Conservation (phyloP, 2,113 vertebrate species). For the Mionectes macconnelli region DNA sequence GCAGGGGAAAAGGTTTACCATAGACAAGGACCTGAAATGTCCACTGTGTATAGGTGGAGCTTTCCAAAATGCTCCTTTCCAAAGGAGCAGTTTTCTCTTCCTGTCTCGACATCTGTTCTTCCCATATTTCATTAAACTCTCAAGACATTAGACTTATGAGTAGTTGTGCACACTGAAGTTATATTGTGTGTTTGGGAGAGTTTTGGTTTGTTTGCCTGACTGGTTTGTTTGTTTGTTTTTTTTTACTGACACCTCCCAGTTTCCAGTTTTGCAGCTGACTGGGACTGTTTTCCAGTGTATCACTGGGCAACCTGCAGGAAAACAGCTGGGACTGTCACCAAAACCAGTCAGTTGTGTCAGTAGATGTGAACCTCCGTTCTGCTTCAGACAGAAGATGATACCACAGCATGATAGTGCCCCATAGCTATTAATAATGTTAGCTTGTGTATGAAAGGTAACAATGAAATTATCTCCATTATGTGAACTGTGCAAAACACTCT, state of each 20-base stretch:
- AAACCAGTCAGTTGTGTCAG: neutral
- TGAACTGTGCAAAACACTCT: neutral
- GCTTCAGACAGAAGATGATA: neutral
- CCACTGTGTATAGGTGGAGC: neutral
- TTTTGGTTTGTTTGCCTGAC: neutral
- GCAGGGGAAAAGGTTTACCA: neutral
- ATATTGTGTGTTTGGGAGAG: neutral
- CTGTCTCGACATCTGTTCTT: neutral
- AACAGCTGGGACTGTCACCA: neutral
- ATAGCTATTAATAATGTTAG: neutral
- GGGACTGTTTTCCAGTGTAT: neutral
- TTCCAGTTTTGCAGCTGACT: neutral
- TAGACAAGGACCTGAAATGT: neutral
- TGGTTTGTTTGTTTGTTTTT: neutral
- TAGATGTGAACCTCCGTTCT: neutral
- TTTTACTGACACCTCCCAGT: neutral
- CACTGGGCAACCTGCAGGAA: neutral
- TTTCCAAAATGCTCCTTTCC: neutral
- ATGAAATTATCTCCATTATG: neutral
- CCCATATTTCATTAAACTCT: neutral
- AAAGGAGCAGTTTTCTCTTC: neutral
- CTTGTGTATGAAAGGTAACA: neutral
- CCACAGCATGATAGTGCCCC: rapidly evolving
- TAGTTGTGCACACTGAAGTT: neutral
- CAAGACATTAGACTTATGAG: neutral